phyloP scores from a whole-genome alignment of 2,113 vertebrate genomes.

The Poicephalus gulielmi region DNA sequence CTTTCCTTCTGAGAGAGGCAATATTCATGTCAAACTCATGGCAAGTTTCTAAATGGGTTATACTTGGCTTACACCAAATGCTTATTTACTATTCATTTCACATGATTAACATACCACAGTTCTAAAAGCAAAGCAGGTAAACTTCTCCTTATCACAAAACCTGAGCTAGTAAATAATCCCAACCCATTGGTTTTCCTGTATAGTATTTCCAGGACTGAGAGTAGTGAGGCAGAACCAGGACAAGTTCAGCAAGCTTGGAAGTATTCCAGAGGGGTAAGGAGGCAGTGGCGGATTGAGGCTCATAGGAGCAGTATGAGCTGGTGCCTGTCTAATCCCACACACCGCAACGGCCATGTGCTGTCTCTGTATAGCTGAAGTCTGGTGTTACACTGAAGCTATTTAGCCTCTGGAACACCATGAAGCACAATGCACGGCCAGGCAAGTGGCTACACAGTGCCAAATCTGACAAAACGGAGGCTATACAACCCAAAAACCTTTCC shows the following conservation, averaged over 20 bases:
- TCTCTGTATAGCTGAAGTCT: not conserved
- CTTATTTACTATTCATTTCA: not conserved
- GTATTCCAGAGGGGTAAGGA: not conserved
- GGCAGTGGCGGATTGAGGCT: not conserved
- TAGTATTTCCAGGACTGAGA: not conserved
- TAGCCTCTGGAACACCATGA: not conserved
- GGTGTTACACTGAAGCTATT: not conserved
- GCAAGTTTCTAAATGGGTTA: not conserved
- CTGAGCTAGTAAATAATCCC: not conserved
- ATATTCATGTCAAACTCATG: not conserved
- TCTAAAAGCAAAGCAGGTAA: not conserved
- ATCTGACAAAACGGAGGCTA: not conserved
- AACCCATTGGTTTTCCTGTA: not conserved
- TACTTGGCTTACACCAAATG: not conserved
- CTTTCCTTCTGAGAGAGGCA: not conserved
- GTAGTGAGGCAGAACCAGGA: not conserved
- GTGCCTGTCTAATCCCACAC: not conserved
- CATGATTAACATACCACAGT: not conserved
- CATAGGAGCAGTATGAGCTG: rapidly evolving
- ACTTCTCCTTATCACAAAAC: not conserved
- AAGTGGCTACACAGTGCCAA: not conserved
- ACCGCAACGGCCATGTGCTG: rapidly evolving
- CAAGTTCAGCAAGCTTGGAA: not conserved
- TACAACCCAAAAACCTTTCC: not conserved
- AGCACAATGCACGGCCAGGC: not conserved